Percentiles rank a stretch among this genome's conserved stretches.
Evolutionary conservation across 2,113 vertebrate species (phyloP).

Genomic region (Crotalus viridis): DNA sequence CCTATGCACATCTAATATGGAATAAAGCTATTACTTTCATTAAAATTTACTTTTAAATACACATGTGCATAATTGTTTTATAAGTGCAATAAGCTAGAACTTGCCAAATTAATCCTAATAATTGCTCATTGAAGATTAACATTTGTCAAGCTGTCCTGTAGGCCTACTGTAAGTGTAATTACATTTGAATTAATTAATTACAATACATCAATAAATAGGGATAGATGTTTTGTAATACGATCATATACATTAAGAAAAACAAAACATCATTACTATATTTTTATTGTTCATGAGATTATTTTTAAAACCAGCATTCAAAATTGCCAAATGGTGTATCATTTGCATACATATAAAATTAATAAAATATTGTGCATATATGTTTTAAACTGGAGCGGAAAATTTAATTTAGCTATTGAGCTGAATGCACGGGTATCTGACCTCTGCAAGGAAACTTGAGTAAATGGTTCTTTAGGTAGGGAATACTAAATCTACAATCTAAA

Average conservation of each 20-base stretch:
- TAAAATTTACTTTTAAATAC: background rate
- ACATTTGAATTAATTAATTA: background rate
- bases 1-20: background rate
- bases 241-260: background rate
- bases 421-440: background rate
- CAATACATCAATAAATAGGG: background rate
- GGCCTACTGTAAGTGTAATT: background rate
- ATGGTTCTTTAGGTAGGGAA: too few species aligned
- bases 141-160: background rate
- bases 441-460: background rate
- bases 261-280: background rate
- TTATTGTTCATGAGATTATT: background rate
- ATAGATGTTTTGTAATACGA: background rate
- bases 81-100: background rate
- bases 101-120: background rate
- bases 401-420: background rate
- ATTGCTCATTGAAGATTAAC: background rate
- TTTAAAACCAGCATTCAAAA: constrained; percentile 8
- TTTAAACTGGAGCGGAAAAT: background rate
- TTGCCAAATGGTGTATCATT: background rate
- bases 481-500: too few species aligned
- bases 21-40: background rate
- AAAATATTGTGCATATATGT: background rate
- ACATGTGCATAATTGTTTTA: too few species aligned
- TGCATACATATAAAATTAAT: background rate